A percentile compares a stretch with the other conserved stretches of the same genome.
These are phyloP conservation scores for Rhinichthys klamathensis DNA, from an alignment of 2,113 vertebrate genomes.

Conservation along the genomic window DNA sequence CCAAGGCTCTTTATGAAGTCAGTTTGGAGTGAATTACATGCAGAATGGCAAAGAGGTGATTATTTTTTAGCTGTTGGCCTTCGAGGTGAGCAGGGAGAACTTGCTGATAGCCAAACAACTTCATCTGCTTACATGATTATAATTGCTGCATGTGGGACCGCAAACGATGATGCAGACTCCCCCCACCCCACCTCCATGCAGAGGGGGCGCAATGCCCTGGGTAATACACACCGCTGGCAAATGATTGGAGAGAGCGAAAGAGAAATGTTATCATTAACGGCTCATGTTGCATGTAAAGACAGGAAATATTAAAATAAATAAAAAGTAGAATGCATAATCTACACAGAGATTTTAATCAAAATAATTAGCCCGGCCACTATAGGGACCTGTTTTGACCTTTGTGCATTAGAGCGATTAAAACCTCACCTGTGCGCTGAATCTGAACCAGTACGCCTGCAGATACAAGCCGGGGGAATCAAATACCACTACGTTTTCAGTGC, in stretches of 20 bases:
- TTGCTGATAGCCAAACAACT: constrained; percentile 73
- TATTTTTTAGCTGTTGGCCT: constrained; percentile 62
- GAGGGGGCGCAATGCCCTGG: constrained; percentile 61
- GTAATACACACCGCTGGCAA: constrained; percentile 53
- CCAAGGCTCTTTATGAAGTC: constrained; percentile 40
- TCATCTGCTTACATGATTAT: constrained; percentile 68
- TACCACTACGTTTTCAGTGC: neutral
- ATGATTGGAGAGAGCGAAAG: constrained; percentile 32
- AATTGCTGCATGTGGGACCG: constrained; percentile 72
- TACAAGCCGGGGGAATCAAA: constrained; percentile 7
- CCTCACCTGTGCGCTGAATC: constrained; percentile 39
- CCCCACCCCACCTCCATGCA: constrained; percentile 47
- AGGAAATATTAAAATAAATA: constrained; percentile 39
- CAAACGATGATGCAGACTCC: constrained; percentile 40
- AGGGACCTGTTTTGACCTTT: constrained; percentile 43
- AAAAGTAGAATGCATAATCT: constrained; percentile 29
- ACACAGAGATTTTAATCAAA: constrained; percentile 33
- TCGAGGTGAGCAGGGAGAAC: constrained; percentile 65
- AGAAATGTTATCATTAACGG: constrained; percentile 33
- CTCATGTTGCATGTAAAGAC: constrained; percentile 42
- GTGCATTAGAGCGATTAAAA: constrained; percentile 40
- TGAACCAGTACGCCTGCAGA: constrained; percentile 18
- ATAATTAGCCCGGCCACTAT: constrained; percentile 25
- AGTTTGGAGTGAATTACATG: constrained; percentile 62
- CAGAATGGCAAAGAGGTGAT: constrained; percentile 53